Conservation (phyloP, 2,113 vertebrate species). For the Regulus satrapa region DNA sequence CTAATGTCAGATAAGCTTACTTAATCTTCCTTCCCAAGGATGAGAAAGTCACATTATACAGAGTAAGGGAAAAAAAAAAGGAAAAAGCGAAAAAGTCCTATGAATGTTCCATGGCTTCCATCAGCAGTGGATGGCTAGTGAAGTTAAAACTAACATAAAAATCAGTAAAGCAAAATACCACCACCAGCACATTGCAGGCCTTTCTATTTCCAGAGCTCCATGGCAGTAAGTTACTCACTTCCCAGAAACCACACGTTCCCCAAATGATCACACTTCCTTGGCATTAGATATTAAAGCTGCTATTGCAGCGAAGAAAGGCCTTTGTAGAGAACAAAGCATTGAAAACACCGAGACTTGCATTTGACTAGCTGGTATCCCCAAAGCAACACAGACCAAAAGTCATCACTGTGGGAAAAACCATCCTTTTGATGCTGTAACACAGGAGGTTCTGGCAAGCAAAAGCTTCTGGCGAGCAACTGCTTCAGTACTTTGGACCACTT, state of each 20-base stretch:
- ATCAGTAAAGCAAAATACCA: background rate
- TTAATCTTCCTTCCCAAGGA: background rate
- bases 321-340: background rate
- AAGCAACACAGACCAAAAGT: background rate
- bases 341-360: background rate
- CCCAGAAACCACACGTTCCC: background rate
- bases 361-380: background rate
- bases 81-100: background rate
- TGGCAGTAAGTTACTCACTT: background rate
- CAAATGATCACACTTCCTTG: background rate
- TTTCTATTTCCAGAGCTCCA: background rate
- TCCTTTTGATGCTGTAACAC: background rate
- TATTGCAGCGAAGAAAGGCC: background rate
- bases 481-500: background rate
- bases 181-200: background rate
- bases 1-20: background rate
- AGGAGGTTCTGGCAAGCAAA: background rate
- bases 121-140: background rate
- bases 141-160: background rate
- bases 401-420: background rate
- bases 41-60: background rate
- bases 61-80: background rate
- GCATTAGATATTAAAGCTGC: background rate
- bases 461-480: background rate
- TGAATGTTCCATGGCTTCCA: background rate